These are phyloP conservation scores for Mimachlamys varia DNA, from an alignment of 2,888 invertebrate genomes.

Conservation along the genomic window DNA sequence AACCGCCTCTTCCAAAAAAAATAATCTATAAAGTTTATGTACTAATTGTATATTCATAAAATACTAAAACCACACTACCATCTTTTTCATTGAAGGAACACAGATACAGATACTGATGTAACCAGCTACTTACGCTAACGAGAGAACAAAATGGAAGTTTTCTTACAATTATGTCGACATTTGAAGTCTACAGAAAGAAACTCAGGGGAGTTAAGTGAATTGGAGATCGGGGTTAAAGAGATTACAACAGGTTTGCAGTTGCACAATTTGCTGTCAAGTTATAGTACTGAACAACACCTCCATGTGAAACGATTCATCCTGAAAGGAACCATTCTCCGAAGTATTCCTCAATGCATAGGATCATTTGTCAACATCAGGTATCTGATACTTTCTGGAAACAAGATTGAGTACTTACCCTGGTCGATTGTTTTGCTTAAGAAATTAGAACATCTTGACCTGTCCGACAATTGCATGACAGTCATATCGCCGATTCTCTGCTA, in stretches of 20 bases:
- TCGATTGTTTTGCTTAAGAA: slow-evolving; percentile 9
- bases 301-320: neutral
- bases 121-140: too few relatives aligned
- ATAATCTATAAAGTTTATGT: too few relatives aligned
- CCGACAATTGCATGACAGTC: neutral
- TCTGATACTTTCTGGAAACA: neutral
- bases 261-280: neutral
- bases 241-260: neutral
- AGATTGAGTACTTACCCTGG: neutral
- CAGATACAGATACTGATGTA: too few relatives aligned
- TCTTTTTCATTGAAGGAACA: too few relatives aligned
- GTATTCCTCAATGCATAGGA: neutral
- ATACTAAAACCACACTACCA: too few relatives aligned
- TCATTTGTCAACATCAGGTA: neutral
- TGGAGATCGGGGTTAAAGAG: neutral
- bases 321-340: neutral
- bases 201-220: neutral
- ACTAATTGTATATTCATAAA: too few relatives aligned
- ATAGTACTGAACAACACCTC: neutral
- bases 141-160: neutral
- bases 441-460: neutral
- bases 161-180: neutral
- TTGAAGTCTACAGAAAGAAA: neutral
- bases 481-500: neutral
- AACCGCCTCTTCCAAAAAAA: too few relatives aligned